Percentiles rank a stretch among this genome's conserved stretches.
phyloP scores from a whole-genome alignment of 1,140 invertebrate species.

The Cryptotermes secundus region DNA sequence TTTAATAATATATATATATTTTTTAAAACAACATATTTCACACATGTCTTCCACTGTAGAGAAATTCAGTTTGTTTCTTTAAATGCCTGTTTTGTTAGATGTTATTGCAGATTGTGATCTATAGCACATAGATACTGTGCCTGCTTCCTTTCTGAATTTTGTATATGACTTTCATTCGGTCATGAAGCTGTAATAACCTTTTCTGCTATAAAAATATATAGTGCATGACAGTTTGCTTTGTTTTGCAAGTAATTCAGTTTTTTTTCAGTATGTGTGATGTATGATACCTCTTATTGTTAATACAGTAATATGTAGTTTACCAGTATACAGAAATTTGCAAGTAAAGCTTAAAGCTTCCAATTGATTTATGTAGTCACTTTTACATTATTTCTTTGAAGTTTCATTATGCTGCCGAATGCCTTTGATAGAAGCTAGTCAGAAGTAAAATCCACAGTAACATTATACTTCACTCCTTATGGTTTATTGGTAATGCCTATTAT shows the following conservation, averaged over 20 bases:
- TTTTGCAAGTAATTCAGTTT: background rate
- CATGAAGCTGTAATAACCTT: background rate
- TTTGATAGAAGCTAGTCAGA: conserved; percentile 13
- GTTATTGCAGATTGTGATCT: background rate
- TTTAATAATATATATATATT: background rate
- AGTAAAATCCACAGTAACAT: background rate
- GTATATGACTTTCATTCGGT: background rate
- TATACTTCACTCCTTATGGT: background rate
- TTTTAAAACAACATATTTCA: background rate
- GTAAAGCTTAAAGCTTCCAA: background rate
- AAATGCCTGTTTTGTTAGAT: too few relatives aligned
- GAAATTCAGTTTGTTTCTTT: background rate
- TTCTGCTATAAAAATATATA: background rate
- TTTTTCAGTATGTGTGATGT: background rate
- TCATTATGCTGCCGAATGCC: background rate
- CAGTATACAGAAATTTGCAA: background rate
- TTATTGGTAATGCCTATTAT: too few relatives aligned
- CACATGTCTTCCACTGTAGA: conserved; percentile 15
- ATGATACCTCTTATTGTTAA: background rate
- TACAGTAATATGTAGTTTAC: background rate
- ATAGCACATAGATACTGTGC: background rate
- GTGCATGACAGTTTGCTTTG: background rate
- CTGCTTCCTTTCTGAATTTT: background rate
- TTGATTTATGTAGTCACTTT: background rate
- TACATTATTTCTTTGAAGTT: background rate